Base-by-base conservation (phyloP, 1,140 invertebrate genomes). In the Ceratina calcarata region DNA sequence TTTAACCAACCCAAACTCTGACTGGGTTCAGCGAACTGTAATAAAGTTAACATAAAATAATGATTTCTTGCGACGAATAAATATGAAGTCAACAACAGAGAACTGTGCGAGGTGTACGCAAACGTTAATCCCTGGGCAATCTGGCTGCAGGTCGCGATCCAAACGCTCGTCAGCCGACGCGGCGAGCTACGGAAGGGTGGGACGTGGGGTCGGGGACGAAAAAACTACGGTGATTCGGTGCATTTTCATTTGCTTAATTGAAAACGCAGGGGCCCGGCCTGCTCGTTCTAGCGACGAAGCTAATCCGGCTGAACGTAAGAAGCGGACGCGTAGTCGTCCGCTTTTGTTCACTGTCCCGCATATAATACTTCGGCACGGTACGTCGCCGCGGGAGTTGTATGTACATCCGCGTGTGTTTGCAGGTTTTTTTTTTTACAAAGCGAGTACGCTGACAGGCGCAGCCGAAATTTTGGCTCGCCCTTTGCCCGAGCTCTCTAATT, bases 211-310 rank as follows among this genome's bases (percentile, higher is more conserved):
- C 27, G 27, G 27, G 37, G 37, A 45, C 37, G 37, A 10, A 24
- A 76, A 73, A 61, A 57, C 37, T 49, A 57, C 20, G 20, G 32
- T 7, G 20, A 69, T 27, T 73, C 27, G 55, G 20, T 72, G 72
- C 62, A 27, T 82, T 86, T 80, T 77, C 81, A 82, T 86, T 85
- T 73, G 60, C 69, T 79, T 85, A 80, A 85, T 84, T 82, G 61
- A 84, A 71, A 73, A 45, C 58, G 51, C 58, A 10, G 37, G 32
- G 68, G 49, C 32, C 24, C 55, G 37, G 51, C 51, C 18, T 18
- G n/a, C 22, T 32, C 27, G 32, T 68, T 78, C 67, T 22, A 58
- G 18, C 18, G 13, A 8, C 16, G 12, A 3, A 24, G 2, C 16
- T 15, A 80, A 73, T 53, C 49, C 60, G 15, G 10, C 49, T 45